phyloP scores from a whole-genome alignment of 2,888 invertebrate species.

The Drosophila putrida region DNA sequence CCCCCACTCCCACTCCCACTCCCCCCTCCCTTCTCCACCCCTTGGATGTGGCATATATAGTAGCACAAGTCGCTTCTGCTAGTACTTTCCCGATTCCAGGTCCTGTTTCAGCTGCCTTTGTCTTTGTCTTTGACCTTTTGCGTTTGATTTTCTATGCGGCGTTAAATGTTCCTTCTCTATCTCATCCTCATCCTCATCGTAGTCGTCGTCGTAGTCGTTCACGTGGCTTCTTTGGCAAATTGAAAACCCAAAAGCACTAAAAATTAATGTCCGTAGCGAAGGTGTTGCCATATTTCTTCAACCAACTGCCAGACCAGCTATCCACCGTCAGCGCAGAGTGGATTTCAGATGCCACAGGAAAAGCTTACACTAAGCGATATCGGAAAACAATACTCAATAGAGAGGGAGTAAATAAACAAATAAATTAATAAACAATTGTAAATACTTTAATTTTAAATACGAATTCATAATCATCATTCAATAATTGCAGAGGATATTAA shows the following conservation, averaged over 20 bases:
- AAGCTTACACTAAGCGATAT: background rate
- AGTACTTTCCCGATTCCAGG: constrained; percentile 8
- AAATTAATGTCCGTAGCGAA: constrained; percentile 77
- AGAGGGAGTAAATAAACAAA: background rate
- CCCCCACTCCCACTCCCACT: background rate
- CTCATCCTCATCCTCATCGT: background rate
- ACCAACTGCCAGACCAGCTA: constrained; percentile 34
- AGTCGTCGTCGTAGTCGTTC: constrained; percentile 48
- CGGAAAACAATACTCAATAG: background rate
- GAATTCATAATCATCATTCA: too few relatives aligned
- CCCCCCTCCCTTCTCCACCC: background rate
- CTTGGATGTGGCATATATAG: constrained; percentile 39
- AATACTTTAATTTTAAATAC: too few relatives aligned
- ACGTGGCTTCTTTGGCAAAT: constrained; percentile 67
- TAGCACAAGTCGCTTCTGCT: constrained; percentile 46
- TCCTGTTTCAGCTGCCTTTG: constrained; percentile 13
- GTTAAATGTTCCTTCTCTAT: constrained; percentile 54
- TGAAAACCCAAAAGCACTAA: constrained; percentile 76
- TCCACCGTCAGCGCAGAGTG: constrained; percentile 15
- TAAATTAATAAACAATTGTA: too few relatives aligned
- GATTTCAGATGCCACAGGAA: constrained; percentile 2
- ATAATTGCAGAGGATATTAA: too few relatives aligned
- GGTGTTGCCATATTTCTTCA: constrained; percentile 65
- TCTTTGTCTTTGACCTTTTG: constrained; percentile 67
- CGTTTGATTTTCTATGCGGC: constrained; percentile 77